Conservation (phyloP, 1,140 invertebrate species). For the Luehdorfia chinensis region DNA sequence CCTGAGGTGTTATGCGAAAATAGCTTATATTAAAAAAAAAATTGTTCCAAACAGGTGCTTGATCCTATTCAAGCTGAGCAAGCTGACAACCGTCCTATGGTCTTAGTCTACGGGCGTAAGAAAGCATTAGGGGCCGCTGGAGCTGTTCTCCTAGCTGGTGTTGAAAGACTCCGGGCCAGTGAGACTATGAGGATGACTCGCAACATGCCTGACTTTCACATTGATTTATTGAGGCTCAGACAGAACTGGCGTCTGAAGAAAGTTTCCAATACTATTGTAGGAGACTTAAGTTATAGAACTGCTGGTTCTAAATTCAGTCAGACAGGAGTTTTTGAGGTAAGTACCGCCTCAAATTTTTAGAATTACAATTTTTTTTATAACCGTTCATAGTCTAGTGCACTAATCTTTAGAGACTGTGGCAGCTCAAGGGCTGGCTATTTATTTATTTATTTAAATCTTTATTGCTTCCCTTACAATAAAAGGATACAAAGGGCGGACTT, state of each 20-base stretch:
- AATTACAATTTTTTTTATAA: no score
- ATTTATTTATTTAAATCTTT: no score
- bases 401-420: no score
- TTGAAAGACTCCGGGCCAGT: constrained; percentile 89
- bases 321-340: constrained; percentile 95
- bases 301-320: constrained; percentile 95
- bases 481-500: no score
- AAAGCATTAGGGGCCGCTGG: constrained; percentile 92
- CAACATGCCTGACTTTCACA: constrained; percentile 92
- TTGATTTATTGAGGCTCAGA: constrained; percentile 91
- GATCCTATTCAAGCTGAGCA: constrained; percentile 94
- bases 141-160: constrained; percentile 88
- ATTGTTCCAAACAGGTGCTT: constrained; percentile 71
- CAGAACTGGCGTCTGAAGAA: constrained; percentile 98
- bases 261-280: constrained; percentile 95
- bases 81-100: constrained; percentile 89
- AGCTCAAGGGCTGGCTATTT: no score
- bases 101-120: constrained; percentile 94
- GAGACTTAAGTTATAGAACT: constrained; percentile 96
- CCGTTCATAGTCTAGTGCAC: no score
- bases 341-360: no score
- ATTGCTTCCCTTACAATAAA: no score
- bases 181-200: constrained; percentile 86
- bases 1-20: no score
- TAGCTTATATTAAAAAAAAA: no score